phyloP scores from a whole-genome alignment of 1,140 invertebrate species.

The Lepidurus arcticus region DNA sequence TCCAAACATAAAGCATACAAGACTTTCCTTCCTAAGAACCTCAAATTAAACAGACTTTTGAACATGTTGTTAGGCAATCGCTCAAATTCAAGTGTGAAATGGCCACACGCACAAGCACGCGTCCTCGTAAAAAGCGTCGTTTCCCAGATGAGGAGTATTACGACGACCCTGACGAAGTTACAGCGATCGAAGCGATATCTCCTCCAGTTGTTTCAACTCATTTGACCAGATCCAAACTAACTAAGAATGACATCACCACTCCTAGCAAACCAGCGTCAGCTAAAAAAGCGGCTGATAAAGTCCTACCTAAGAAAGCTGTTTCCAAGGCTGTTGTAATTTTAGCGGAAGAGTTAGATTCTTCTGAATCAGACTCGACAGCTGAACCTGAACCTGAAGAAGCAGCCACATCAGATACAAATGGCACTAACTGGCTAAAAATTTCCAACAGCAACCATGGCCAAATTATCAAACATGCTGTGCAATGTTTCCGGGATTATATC shows the following conservation, averaged over 20 bases:
- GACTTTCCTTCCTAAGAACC: neutral
- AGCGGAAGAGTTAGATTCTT: neutral
- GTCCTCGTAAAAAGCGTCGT: conserved; percentile 5
- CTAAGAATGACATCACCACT: neutral
- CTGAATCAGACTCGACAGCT: neutral
- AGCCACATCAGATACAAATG: neutral
- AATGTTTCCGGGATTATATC: neutral
- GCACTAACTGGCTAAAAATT: neutral
- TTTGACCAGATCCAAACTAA: neutral
- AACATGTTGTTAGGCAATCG: neutral
- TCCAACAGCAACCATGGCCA: neutral
- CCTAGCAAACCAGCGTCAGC: neutral
- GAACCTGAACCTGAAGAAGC: neutral
- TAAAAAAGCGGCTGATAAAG: neutral
- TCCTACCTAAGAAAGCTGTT: neutral
- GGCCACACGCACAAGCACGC: conserved; percentile 7
- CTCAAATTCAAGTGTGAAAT: neutral
- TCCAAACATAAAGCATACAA: neutral
- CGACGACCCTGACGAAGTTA: neutral
- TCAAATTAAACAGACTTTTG: neutral
- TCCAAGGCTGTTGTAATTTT: neutral
- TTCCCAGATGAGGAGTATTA: neutral
- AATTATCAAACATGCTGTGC: neutral
- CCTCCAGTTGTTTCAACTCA: neutral
- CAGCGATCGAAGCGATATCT: neutral